Base-by-base conservation (phyloP, 2,113 vertebrate genomes). In the Heterotis niloticus region DNA sequence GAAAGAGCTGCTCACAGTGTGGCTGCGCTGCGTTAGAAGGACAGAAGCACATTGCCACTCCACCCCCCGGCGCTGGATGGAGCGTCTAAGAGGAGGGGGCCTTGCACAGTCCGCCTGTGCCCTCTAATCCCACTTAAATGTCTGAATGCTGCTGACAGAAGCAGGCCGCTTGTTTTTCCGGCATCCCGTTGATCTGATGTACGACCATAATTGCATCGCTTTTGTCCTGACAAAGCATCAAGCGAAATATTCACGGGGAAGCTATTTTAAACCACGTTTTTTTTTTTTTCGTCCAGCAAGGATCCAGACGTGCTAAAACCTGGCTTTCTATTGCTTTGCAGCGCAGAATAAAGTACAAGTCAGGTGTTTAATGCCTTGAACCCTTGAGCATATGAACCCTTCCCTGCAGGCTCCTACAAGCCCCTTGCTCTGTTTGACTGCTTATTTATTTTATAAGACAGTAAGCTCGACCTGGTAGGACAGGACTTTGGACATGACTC, bases 71-170 rank as follows among this genome's bases (percentile, higher is more conserved):
- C 29, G 62, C 59, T 26, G 56, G 18, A 16, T 13, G 71, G 62
- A 71, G 78, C 78, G 62, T 44, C 74, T 24, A 14, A 44, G 52
- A 68, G 66, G 34, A 56, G 29, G 5, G 56, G 73, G 73, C 23
- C 73, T 57, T 66, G 69, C 64, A 24, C 73, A 24, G 64, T 76
- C 60, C 72, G 17, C 51, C 79, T 13, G 14, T 29, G 14, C 64
- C 51, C 54, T 57, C 73, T 80, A 76, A 80, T 69, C 79, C 79
- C 79, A 62, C 74, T 76, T 69, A 70, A 76, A 76, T 68, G 54
- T 75, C 54, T n/a, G n/a, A n/a, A n/a, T 72, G 57, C 64, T n/a
- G 54, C 54, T 51, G 54, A 52, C 73, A 75, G 34, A 54, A 71
- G 34, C n/a, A 26, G 67, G 74, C 26, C 4, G 18, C 54, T 59